Conservation (phyloP, 1,140 invertebrate genomes). For the Triops cancriformis region DNA sequence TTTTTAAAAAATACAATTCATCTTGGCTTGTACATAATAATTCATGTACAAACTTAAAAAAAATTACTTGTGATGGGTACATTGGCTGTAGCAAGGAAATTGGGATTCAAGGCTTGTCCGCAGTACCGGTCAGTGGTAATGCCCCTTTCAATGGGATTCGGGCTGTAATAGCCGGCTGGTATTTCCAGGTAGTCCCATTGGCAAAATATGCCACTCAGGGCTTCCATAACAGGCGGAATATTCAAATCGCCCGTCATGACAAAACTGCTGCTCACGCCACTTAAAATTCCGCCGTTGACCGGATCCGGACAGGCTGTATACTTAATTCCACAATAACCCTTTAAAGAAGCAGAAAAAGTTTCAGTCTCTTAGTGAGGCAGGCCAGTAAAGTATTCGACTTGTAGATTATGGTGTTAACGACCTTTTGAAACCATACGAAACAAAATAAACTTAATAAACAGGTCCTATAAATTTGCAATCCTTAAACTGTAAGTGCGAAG, state of each 20-base stretch:
- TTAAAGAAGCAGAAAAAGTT: not conserved
- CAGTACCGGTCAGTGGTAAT: slow-evolving; percentile 8
- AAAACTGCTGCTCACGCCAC: not conserved
- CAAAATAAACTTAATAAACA: too few relatives aligned
- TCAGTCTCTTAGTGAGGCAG: too few relatives aligned
- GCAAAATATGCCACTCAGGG: slow-evolving; percentile 4
- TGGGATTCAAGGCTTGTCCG: not conserved
- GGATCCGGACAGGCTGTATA: not conserved
- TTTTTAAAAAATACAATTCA: too few relatives aligned
- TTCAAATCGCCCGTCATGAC: slow-evolving; percentile 2
- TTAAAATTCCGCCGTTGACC: not conserved
- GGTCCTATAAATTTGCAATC: too few relatives aligned
- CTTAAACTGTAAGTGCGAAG: too few relatives aligned
- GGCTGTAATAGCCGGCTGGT: slow-evolving; percentile 3
- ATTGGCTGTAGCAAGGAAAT: not conserved
- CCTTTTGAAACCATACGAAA: too few relatives aligned
- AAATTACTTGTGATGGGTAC: not conserved
- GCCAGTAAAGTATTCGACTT: too few relatives aligned
- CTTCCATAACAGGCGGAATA: not conserved
- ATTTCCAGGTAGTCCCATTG: slow-evolving; percentile 10
- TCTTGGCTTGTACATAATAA: too few relatives aligned
- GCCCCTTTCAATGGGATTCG: not conserved
- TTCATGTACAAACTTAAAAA: too few relatives aligned
- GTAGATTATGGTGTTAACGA: too few relatives aligned
- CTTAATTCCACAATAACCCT: not conserved